phyloP scores from a whole-genome alignment of 2,888 invertebrate genomes.

The Nasonia oneida region DNA sequence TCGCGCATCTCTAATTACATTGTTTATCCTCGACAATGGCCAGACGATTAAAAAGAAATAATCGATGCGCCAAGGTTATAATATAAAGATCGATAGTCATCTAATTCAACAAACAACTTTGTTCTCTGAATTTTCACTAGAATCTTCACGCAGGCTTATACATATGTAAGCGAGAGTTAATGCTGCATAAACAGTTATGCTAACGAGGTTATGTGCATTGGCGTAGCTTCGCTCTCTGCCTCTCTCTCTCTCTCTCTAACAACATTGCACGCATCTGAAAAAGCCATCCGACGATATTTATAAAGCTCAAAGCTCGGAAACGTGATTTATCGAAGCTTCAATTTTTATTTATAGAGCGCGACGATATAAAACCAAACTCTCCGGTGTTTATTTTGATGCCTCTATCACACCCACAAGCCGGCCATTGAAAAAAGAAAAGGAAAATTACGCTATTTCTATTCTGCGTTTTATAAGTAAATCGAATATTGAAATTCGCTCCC shows the following conservation, averaged over 20 bases:
- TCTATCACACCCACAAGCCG: background rate
- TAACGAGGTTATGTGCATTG: slow-evolving; percentile 24
- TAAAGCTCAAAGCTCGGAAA: background rate
- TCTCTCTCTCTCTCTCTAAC: background rate
- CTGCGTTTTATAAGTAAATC: background rate
- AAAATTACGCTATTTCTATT: background rate
- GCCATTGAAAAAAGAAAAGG: background rate
- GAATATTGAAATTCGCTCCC: background rate
- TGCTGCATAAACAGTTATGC: slow-evolving; percentile 47
- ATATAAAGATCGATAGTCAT: slow-evolving; percentile 4
- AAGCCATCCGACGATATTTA: background rate
- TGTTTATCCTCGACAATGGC: slow-evolving; percentile 1
- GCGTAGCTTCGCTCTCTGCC: background rate
- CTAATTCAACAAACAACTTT: slow-evolving; percentile 27
- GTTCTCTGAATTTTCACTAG: slow-evolving; percentile 17
- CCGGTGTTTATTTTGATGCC: background rate
- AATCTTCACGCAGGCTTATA: slow-evolving; percentile 16
- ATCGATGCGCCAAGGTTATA: slow-evolving; percentile 25
- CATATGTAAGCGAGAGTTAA: slow-evolving; percentile 17
- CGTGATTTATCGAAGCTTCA: background rate
- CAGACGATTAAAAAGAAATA: background rate
- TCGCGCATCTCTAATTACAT: background rate
- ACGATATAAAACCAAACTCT: background rate
- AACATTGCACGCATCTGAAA: background rate
- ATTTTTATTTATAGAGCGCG: slow-evolving; percentile 4